Conservation (phyloP, 2,113 vertebrate species). For the Pteronura brasiliensis region DNA sequence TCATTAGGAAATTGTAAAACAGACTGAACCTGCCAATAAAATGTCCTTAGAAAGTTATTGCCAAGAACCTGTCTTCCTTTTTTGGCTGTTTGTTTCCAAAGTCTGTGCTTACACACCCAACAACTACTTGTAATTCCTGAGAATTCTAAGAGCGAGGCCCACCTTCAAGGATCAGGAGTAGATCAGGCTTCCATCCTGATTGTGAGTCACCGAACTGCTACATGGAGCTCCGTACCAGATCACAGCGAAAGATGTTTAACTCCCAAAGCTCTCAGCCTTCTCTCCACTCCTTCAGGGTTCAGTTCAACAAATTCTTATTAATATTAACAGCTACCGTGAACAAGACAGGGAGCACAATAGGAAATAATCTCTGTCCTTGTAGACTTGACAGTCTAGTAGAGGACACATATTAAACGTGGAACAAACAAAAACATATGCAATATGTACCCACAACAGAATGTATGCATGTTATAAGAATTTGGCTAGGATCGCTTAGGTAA, state of each 20-base stretch:
- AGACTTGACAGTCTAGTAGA: neutral
- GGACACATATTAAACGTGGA: neutral
- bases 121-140: neutral
- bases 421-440: neutral
- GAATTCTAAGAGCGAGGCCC: neutral
- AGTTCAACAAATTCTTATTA: neutral
- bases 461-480: neutral
- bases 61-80: neutral
- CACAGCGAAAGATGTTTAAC: neutral
- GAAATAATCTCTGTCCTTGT: neutral
- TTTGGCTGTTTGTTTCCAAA: neutral
- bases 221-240: neutral
- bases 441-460: neutral
- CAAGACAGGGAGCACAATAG: neutral
- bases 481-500: neutral
- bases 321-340: neutral
- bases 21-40: neutral
- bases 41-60: neutral
- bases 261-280: neutral
- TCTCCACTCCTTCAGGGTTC: neutral
- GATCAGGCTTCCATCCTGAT: neutral
- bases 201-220: neutral
- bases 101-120: neutral
- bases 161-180: neutral
- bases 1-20: neutral